Conservation (phyloP, 2,113 vertebrate species). For the Siniperca knerii region DNA sequence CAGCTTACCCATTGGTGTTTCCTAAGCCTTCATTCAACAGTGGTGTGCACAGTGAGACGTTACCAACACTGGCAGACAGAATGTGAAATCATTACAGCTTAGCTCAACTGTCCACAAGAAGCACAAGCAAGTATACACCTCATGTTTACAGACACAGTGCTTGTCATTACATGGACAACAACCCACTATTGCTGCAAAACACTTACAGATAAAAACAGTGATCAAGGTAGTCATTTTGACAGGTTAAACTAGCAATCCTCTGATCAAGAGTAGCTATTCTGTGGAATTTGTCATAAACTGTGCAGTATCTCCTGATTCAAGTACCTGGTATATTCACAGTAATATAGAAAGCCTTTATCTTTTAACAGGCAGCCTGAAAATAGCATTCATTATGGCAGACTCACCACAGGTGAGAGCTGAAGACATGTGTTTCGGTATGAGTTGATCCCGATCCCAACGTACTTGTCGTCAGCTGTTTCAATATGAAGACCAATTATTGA, state of each 20-base stretch:
- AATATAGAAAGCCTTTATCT: neutral
- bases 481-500: neutral
- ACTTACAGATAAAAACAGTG: neutral
- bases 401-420: neutral
- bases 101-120: conserved; percentile 11
- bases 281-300: conserved; percentile 24
- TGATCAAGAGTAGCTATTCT: conserved; percentile 28
- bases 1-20: neutral
- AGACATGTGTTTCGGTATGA: neutral
- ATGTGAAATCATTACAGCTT: conserved; percentile 7
- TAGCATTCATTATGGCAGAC: neutral
- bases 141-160: neutral
- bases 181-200: neutral
- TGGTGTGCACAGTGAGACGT: conserved; percentile 5
- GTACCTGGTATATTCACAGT: neutral
- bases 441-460: neutral
- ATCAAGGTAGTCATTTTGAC: conserved; percentile 25
- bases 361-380: neutral
- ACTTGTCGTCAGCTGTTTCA: neutral
- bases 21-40: neutral
- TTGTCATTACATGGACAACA: neutral
- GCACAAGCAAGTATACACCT: neutral
- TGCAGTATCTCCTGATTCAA: conserved; percentile 33
- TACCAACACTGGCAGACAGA: conserved; percentile 11
- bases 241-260: conserved; percentile 26